Evolutionary conservation across 2,113 vertebrate species (phyloP).

Genomic region (Calidris pygmaea): DNA sequence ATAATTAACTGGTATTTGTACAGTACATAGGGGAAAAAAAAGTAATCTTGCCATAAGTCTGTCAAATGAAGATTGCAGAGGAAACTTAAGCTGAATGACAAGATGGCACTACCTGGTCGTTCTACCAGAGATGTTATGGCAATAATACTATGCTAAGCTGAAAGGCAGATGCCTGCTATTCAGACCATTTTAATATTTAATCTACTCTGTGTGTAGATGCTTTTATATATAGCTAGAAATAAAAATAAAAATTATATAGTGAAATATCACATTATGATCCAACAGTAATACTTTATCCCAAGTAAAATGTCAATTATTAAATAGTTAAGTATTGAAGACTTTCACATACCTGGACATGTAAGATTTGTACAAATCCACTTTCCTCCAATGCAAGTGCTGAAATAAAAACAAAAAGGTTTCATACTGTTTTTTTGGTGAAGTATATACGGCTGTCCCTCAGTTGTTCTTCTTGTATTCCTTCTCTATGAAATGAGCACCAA

Average conservation of each 20-base stretch:
- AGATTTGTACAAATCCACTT: conserved; percentile 91
- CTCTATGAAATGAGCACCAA: background rate
- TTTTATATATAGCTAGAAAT: background rate
- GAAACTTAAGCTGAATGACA: background rate
- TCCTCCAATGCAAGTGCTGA: conserved; percentile 88
- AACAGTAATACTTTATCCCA: background rate
- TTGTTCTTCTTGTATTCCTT: background rate
- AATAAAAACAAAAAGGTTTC: conserved; percentile 61
- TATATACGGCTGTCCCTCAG: background rate
- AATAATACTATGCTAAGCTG: background rate
- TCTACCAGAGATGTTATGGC: background rate
- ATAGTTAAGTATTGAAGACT: background rate
- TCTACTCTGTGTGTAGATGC: background rate
- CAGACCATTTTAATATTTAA: background rate
- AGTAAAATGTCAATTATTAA: background rate
- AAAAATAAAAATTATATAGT: background rate
- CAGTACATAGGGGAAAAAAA: background rate
- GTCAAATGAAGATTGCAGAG: background rate
- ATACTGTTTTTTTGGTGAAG: background rate
- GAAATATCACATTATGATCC: background rate
- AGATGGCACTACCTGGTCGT: background rate
- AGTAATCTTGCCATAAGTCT: background rate
- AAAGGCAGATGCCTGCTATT: background rate
- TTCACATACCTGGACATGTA: conserved; percentile 85
- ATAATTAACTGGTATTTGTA: background rate